Evolutionary conservation across 2,797 vertebrate genomes (phyloP), one percentile per base, ranked within the genome.

Genomic region (Carapus acus): DNA sequence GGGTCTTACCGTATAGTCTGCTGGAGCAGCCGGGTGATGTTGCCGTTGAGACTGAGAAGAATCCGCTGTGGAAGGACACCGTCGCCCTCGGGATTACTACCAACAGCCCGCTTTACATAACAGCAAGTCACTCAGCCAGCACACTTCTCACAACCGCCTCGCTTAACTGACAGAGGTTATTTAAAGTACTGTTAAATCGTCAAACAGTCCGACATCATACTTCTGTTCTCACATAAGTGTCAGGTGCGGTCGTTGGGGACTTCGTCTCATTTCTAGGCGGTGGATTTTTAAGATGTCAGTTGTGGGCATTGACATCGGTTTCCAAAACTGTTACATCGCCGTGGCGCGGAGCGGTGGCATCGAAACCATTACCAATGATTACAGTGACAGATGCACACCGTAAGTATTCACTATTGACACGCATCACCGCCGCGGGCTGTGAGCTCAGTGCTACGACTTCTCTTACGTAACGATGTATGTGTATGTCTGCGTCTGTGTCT

Each of bases 381-480:
- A 95, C 90, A 96, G 94, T 86, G 94, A 96, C 89, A 90, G 94
- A 87, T 95, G 93, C 84, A 96, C 94, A 18, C 94, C 94, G 94
- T 96, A 68, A 94, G 94, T 95, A 85, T 72, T n/a, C 38, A 34
- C 58, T 8, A 22, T 8, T 60, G 71, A 49, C 58, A 61, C 60
- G 48, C 78, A 61, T 67, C 67, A 3, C 40, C 45, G 54, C 57
- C 50, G 58, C 54, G 69, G 54, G 58, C 54, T 61, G 58, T 48
- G 49, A 54, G 64, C 43, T 27, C 24, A 27, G 24, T 27, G 24
- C 54, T 64, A 61, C 33, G 53, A 69, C 56, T 46, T 71, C 58
- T 4, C 67, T 85, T 83, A 86, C 77, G 83, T 82, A 83, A 76
- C 76, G 69, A n/a, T n/a, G n/a, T n/a, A n/a, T n/a, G n/a, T n/a